Percentiles rank a stretch among this genome's conserved stretches.
Evolutionary conservation across 2,888 invertebrate genomes (phyloP).

Genomic region (Dryobota labecula): DNA sequence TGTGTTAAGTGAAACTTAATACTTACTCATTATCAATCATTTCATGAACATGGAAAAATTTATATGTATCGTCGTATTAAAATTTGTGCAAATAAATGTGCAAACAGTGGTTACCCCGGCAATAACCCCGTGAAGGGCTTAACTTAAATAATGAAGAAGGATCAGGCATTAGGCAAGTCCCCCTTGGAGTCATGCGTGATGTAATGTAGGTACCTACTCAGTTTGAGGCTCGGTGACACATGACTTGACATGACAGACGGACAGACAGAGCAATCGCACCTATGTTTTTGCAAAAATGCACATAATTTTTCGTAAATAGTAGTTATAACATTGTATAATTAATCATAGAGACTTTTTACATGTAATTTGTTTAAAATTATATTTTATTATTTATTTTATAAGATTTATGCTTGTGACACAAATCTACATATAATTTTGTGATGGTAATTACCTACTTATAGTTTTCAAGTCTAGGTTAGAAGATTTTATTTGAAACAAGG

Average conservation of each 20-base stretch:
- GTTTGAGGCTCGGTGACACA: slow-evolving; percentile 15
- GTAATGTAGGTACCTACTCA: slow-evolving; percentile 34
- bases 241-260: slow-evolving; percentile 13
- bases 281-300: not conserved
- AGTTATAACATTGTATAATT: too few relatives aligned
- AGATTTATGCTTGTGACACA: too few relatives aligned
- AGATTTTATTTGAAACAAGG: not conserved
- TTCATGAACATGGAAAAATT: not conserved
- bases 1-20: too few relatives aligned
- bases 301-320: too few relatives aligned
- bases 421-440: too few relatives aligned
- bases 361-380: too few relatives aligned
- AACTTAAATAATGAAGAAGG: slow-evolving; percentile 30
- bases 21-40: too few relatives aligned
- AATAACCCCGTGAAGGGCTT: slow-evolving; percentile 29
- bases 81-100: not conserved
- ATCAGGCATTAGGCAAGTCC: not conserved
- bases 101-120: not conserved
- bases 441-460: not conserved
- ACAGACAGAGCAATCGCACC: slow-evolving; percentile 7
- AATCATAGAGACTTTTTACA: too few relatives aligned
- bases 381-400: too few relatives aligned
- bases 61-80: not conserved
- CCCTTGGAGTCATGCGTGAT: slow-evolving; percentile 45
- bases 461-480: not conserved